These are phyloP conservation scores for Brachirus orientalis DNA, from an alignment of 2,113 vertebrate genomes.

Conservation along the genomic window DNA sequence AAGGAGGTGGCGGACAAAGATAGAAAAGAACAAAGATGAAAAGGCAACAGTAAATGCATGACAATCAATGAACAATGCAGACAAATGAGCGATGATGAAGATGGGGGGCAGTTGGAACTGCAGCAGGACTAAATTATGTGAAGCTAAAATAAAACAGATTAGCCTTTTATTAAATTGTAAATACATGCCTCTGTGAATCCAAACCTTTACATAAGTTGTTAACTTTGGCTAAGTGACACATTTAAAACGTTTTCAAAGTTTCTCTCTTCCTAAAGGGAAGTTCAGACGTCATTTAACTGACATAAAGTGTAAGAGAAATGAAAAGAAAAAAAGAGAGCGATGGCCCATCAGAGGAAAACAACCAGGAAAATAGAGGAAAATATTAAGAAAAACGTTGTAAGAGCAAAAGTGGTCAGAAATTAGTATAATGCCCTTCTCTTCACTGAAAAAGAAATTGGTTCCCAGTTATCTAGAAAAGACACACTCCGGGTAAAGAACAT, in stretches of 20 bases:
- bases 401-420: background rate
- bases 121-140: background rate
- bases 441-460: slow-evolving; percentile 6
- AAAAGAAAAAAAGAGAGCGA: no score
- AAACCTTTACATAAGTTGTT: background rate
- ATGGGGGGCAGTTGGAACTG: background rate
- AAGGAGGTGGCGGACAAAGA: slow-evolving; percentile 46
- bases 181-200: background rate
- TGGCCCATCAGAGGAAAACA: no score
- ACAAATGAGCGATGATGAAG: slow-evolving; percentile 40
- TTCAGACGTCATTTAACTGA: background rate
- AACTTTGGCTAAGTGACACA: background rate
- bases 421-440: background rate
- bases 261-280: background rate
- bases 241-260: background rate
- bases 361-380: no score
- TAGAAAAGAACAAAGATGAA: slow-evolving; percentile 48
- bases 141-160: background rate
- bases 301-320: background rate
- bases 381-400: no score
- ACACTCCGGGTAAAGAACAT: slow-evolving; percentile 15
- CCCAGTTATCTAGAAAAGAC: slow-evolving; percentile 12
- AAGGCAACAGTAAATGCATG: slow-evolving; percentile 56
- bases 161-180: background rate
- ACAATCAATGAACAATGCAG: slow-evolving; percentile 48